These are phyloP conservation scores for Sanderia malayensis DNA, from an alignment of 30 jellyfish, hydroid and myxozoan genomes.

Conservation along the genomic window DNA sequence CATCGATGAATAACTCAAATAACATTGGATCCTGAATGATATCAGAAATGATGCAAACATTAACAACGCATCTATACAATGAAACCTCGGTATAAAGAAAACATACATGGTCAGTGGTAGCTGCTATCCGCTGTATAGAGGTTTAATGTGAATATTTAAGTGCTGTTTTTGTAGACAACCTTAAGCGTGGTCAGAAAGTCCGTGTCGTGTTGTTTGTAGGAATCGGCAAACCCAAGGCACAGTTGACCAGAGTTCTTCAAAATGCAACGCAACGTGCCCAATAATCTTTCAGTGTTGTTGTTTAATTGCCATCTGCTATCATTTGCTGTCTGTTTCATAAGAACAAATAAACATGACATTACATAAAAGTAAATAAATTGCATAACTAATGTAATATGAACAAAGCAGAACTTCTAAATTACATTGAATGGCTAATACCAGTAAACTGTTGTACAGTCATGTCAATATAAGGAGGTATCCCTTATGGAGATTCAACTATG, in stretches of 20 bases:
- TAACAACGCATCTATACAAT: no score
- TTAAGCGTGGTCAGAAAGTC: no score
- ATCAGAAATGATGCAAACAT: no score
- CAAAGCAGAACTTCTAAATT: neutral
- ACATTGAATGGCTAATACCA: no score
- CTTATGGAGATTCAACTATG: no score
- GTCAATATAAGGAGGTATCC: no score
- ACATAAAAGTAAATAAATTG: neutral
- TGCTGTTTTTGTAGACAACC: no score
- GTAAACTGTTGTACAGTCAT: no score
- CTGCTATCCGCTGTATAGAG: no score
- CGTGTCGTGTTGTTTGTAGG: neutral
- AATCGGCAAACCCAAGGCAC: neutral
- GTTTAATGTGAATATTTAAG: no score
- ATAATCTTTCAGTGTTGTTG: neutral
- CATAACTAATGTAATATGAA: neutral
- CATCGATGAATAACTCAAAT: neutral
- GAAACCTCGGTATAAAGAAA: no score
- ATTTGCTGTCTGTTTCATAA: neutral
- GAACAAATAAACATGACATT: neutral
- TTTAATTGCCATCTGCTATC: neutral
- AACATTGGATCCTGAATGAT: neutral
- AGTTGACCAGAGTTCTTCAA: neutral
- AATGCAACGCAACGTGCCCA: neutral
- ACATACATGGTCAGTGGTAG: no score